Evolutionary conservation across 1,140 invertebrate genomes (phyloP).

Genomic region (Metopolophium dirhodum): DNA sequence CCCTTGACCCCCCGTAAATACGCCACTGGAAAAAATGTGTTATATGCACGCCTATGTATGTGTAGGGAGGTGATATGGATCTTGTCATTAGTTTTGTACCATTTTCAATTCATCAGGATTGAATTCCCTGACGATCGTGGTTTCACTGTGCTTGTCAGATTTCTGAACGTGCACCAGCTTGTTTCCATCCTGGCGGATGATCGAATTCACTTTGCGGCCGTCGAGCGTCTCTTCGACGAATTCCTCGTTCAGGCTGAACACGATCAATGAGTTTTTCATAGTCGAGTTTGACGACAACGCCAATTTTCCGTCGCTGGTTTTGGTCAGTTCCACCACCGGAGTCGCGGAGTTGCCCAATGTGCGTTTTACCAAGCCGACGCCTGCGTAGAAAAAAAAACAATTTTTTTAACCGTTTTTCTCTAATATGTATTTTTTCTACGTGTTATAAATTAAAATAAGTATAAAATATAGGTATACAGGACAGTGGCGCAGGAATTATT

Average conservation of each 20-base stretch:
- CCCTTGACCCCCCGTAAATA: too few relatives aligned
- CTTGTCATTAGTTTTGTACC: constrained; percentile 49
- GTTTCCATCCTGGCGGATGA: constrained; percentile 72
- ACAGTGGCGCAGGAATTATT: too few relatives aligned
- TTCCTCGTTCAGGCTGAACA: constrained; percentile 81
- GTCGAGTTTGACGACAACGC: constrained; percentile 79
- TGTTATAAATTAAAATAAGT: not conserved
- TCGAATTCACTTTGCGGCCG: constrained; percentile 81
- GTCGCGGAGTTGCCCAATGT: constrained; percentile 78
- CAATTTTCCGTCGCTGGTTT: constrained; percentile 73
- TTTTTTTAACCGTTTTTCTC: not conserved
- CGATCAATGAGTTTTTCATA: constrained; percentile 80
- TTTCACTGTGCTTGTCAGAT: constrained; percentile 60
- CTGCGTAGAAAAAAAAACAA: constrained; percentile 64
- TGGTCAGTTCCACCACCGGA: constrained; percentile 75
- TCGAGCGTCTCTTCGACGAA: constrained; percentile 89
- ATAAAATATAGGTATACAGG: too few relatives aligned
- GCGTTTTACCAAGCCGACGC: constrained; percentile 77
- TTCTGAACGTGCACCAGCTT: constrained; percentile 75
- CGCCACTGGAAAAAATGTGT: too few relatives aligned
- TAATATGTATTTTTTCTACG: not conserved
- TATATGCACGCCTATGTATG: too few relatives aligned
- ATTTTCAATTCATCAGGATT: constrained; percentile 60
- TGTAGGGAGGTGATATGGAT: not conserved
- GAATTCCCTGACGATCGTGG: constrained; percentile 61